A percentile compares a stretch with the other conserved stretches of the same genome.
These are phyloP conservation scores for Bolinopsis microptera DNA, from an alignment of 37 sponge, comb jelly and placozoan species.

Conservation along the genomic window DNA sequence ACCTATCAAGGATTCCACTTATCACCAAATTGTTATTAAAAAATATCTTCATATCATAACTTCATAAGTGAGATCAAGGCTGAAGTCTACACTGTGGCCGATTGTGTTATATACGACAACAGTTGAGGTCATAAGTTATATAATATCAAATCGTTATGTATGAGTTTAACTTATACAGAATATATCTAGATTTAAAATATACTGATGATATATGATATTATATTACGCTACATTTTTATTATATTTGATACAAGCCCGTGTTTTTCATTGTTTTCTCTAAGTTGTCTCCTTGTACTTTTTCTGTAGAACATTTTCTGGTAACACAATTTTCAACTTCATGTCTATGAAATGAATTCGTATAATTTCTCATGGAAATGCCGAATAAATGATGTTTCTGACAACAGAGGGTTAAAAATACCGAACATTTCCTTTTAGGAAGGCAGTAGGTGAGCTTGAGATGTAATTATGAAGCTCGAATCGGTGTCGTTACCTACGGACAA, in stretches of 20 bases:
- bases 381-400: no score
- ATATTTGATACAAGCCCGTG: background rate
- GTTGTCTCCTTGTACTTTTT: no score
- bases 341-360: no score
- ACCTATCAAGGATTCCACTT: no score
- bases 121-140: background rate
- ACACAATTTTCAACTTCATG: no score
- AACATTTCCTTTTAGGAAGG: background rate
- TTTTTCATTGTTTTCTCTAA: background rate
- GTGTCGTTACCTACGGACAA: constrained; percentile 50
- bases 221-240: background rate
- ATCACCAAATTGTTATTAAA: no score
- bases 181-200: background rate
- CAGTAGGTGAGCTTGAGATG: background rate
- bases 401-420: no score
- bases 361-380: no score
- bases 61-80: no score
- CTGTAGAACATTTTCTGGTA: no score
- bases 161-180: background rate
- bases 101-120: background rate
- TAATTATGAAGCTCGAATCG: constrained; percentile 1
- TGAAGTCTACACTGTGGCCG: background rate
- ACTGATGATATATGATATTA: background rate
- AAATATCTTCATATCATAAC: no score
- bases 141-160: background rate